These are phyloP conservation scores for Chaetogeoica ovagalla DNA, from an alignment of 2,888 invertebrate species.

Conservation along the genomic window DNA sequence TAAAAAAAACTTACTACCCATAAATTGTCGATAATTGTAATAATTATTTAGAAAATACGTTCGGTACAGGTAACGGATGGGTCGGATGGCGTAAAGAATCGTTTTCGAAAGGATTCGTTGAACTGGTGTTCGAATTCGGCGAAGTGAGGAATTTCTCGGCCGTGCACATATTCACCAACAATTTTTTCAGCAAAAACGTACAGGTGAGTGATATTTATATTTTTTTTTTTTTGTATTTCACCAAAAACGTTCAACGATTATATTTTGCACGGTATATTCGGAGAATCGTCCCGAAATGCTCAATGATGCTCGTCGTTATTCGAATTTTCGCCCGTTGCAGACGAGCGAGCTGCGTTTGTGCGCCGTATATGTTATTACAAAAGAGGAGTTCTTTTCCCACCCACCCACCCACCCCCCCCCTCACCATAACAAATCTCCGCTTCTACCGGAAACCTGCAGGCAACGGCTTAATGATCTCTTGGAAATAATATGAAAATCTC, in stretches of 20 bases:
- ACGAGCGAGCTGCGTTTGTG: not conserved
- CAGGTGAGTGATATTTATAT: constrained; percentile 62
- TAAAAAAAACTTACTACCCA: too few relatives aligned
- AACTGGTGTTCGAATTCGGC: constrained; percentile 74
- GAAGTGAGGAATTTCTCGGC: constrained; percentile 69
- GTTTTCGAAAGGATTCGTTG: constrained; percentile 64
- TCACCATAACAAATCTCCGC: constrained; percentile 18
- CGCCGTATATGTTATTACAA: not conserved
- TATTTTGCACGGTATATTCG: too few relatives aligned
- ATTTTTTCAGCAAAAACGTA: constrained; percentile 71
- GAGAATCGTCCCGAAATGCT: not conserved
- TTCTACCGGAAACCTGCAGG: constrained; percentile 17
- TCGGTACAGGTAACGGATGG: constrained; percentile 66
- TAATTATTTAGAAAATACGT: not conserved
- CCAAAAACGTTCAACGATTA: too few relatives aligned
- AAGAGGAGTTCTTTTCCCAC: not conserved
- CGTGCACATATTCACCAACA: constrained; percentile 71
- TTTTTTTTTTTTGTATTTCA: not conserved
- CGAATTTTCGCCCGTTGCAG: too few relatives aligned
- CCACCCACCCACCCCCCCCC: too few relatives aligned
- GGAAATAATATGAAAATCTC: constrained; percentile 35
- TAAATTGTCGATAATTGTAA: not conserved
- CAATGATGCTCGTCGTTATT: constrained; percentile 5
- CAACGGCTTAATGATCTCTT: constrained; percentile 43
- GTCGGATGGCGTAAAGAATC: constrained; percentile 73